Conservation (phyloP, 2,888 invertebrate species). For the Chironomus riparius region DNA sequence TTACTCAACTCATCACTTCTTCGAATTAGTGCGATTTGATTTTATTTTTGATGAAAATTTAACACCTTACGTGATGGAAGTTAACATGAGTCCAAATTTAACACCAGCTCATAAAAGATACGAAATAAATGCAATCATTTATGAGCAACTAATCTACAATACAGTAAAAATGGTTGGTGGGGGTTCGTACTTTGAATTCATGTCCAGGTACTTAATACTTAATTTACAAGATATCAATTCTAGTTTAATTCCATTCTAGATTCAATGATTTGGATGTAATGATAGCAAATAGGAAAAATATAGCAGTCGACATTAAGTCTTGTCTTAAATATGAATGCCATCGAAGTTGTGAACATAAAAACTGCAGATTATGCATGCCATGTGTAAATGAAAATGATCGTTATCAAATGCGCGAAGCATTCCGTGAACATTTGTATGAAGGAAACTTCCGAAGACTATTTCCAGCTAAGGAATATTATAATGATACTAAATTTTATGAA, state of each 20-base stretch:
- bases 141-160: conserved; percentile 81
- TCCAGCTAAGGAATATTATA: not conserved
- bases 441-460: not conserved
- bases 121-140: conserved; percentile 67
- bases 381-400: not conserved
- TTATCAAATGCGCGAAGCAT: not conserved
- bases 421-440: not conserved
- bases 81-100: conserved; percentile 93
- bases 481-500: not conserved
- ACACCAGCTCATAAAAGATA: conserved; percentile 65
- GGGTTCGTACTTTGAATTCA: not conserved
- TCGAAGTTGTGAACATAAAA: not conserved
- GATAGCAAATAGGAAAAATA: not conserved
- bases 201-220: not conserved
- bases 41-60: conserved; percentile 75
- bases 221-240: no score
- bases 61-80: conserved; percentile 76
- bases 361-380: not conserved
- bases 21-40: conserved; percentile 86
- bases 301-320: not conserved
- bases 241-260: not conserved
- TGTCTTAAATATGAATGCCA: not conserved
- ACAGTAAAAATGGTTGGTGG: conserved; percentile 61
- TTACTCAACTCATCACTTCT: conserved; percentile 46
- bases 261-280: not conserved